Percentiles rank a stretch among this genome's conserved stretches.
These are phyloP conservation scores for Meda fulgida DNA, from an alignment of 2,797 vertebrate species.

Conservation along the genomic window DNA sequence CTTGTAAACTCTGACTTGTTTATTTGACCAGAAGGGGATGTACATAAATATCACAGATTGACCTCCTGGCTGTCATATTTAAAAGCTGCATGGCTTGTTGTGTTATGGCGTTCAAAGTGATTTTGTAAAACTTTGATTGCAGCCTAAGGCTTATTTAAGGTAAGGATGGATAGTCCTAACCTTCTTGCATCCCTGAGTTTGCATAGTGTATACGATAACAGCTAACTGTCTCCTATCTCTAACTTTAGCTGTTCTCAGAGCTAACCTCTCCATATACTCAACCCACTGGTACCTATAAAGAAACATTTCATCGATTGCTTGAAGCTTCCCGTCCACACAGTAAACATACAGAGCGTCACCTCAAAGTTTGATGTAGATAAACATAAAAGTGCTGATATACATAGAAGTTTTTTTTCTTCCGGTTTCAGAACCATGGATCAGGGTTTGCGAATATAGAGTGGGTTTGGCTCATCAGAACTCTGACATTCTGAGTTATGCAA, in stretches of 20 bases:
- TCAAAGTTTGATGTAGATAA: constrained; percentile 42
- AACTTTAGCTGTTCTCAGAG: constrained; percentile 32
- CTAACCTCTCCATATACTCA: constrained; percentile 39
- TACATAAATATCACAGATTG: background rate
- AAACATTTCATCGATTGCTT: constrained; percentile 59
- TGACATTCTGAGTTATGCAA: constrained; percentile 52
- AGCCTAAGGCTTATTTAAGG: background rate
- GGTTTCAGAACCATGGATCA: background rate
- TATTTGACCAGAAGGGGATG: background rate
- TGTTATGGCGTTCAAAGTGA: background rate
- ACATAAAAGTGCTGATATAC: constrained; percentile 40
- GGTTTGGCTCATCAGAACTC: constrained; percentile 35
- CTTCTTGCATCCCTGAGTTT: background rate
- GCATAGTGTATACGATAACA: background rate
- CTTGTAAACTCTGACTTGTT: background rate
- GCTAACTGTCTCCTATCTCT: background rate
- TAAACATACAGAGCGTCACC: constrained; percentile 62
- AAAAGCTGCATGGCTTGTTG: background rate
- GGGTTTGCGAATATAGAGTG: constrained; percentile 4
- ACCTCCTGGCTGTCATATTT: background rate
- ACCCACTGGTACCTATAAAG: constrained; percentile 57
- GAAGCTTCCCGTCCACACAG: constrained; percentile 61
- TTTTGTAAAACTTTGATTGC: background rate
- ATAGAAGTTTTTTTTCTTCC: constrained; percentile 25
- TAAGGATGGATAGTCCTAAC: background rate